Base-by-base conservation (phyloP, 2,113 vertebrate genomes). In the Megaceryle maxima region DNA sequence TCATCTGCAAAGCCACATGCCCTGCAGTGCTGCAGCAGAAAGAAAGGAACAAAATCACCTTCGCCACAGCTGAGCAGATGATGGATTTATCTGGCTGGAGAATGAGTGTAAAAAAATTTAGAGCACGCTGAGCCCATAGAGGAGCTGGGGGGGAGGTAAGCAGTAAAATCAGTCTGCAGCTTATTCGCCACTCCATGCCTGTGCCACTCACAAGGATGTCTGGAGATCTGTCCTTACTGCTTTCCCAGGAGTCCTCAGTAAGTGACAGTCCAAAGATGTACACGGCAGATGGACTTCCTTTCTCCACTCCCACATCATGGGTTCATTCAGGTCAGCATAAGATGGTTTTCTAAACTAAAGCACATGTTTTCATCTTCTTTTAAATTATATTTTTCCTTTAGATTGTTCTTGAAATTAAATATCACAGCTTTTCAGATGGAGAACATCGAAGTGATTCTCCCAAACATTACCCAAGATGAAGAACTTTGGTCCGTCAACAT, bases 51-150 rank as follows among this genome's bases (percentile, higher is more conserved):
- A 87, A 66, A 86, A 69, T 57, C 43, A 16, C 80, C 69, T 74
- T 60, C 9, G 1, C 46, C 9, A 8, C 88, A 92, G 92, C 46
- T 5, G 3, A 87, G 91, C 0, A 3, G 62, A 18, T 92, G 91
- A 96, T 96, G 94, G 95, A 97, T 96, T 95, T 96, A 73, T 87
- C 89, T 57, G 77, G 39, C 81, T 87, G 53, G 53, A 29, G 56
- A 95, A 60, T 4, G 57, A 94, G n/a, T 4, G 21, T 33, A 37
- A 87, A 88, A 83, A 72, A 56, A 69, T 37, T 53, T 73, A 67
- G 51, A 92, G 53, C 43, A 75, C 56, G 67, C 20, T 41, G 80
- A 88, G 75, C 43, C 60, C 69, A 60, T 5, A 22, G 83, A 95
- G 56, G 26, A 81, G 41, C 44, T 39, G 83, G 22, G 43, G 51